Base-by-base conservation (phyloP, 2,797 vertebrate species). In the Acropternis orthonyx region DNA sequence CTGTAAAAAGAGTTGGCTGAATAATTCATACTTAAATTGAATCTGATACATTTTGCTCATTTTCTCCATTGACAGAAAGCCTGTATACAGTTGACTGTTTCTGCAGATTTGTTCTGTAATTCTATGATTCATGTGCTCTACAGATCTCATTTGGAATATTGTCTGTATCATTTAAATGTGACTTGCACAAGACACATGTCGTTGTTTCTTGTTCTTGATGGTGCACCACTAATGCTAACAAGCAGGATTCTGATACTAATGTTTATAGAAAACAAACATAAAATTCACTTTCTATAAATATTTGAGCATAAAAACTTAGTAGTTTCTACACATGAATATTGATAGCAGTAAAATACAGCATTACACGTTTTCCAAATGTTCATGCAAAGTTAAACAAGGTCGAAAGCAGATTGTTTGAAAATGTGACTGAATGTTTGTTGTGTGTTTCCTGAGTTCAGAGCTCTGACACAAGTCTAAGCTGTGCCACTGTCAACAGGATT, bases 321-420 rank as follows among this genome's bases (percentile, higher is more conserved):
- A 20, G n/a, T 95, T 86, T 32, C 59, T 81, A 58, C 69, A 37
- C 51, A 75, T 88, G 36, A 95, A 93, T 95, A 93, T 78, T 94
- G 69, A 92, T 93, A 88, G 52, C 65, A 72, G 24, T 39, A 76
- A 93, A 93, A 93, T 56, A 82, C 0, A 1, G 34, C 34, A n/a
- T 68, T 69, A 69, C 0, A 1, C 26, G 27, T 88, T 74, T 89
- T 88, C 8, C 63, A 86, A 52, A 84, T 48, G 73, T 72, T 95
- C 51, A 22, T 34, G n/a, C 68, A 91, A 91, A 88, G 68, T 94
- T 93, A 93, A 92, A 92, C 89, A 95, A 95, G 58, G 94, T 89
- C 9, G 1, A 85, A 94, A 59, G 13, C 39, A 92, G 39, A 62
- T 26, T 80, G 27, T 39, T 77, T 71, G 46, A 62, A 86, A 90